A percentile compares a stretch with the other conserved stretches of the same genome.
These are phyloP conservation scores for Manis crassicaudata DNA, from an alignment of 2,797 vertebrate species.

Conservation along the genomic window DNA sequence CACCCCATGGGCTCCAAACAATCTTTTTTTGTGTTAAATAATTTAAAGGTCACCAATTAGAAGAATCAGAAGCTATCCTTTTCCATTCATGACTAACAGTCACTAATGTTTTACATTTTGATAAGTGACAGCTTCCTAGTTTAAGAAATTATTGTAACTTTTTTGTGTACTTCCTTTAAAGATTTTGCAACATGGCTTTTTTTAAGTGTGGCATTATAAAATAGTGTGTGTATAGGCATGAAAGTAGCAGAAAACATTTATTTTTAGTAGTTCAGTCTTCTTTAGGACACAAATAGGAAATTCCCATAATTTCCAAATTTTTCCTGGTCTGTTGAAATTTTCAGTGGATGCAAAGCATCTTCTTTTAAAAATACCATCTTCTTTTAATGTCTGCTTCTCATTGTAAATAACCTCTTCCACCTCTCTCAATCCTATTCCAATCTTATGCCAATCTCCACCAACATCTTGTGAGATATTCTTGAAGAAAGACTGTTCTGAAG, in stretches of 20 bases:
- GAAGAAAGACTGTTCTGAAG: constrained; percentile 37
- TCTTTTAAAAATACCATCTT: not conserved
- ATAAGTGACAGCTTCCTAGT: not conserved
- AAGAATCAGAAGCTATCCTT: constrained; percentile 66
- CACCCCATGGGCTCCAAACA: not conserved
- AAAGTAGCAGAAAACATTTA: not conserved
- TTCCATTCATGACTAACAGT: constrained; percentile 36
- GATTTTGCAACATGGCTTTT: constrained; percentile 10
- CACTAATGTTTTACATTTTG: constrained; percentile 2
- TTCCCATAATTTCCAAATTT: constrained; percentile 13
- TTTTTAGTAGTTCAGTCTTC: constrained; percentile 42
- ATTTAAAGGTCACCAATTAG: constrained; percentile 67
- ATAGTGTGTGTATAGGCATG: not conserved
- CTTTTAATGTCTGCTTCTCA: not conserved
- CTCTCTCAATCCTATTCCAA: not conserved
- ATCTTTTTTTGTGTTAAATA: constrained; percentile 61
- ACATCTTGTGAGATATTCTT: not conserved
- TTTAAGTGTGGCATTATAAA: not conserved
- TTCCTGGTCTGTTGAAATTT: constrained; percentile 13
- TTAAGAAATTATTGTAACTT: constrained; percentile 10
- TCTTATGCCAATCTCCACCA: not conserved
- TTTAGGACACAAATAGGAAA: constrained; percentile 9
- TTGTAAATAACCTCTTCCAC: not conserved
- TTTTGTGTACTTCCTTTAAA: constrained; percentile 25
- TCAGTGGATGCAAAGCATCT: not conserved